Base-by-base conservation (phyloP, 2,113 vertebrate species). In the Ondatra zibethicus region DNA sequence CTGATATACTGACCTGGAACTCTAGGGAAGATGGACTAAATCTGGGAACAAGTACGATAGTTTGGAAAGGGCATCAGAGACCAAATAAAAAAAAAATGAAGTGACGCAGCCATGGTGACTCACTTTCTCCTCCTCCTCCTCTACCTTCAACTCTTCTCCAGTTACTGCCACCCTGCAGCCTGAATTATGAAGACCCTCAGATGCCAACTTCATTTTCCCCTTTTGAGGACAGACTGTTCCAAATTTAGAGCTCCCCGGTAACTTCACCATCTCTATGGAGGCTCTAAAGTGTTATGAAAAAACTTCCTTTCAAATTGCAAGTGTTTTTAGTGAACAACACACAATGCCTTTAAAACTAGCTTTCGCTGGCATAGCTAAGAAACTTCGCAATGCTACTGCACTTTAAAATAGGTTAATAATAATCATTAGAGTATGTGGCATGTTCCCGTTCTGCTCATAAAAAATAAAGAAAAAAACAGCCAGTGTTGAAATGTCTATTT, bases 401-500 rank as follows among this genome's bases (percentile, higher is more conserved):
- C 70, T 91, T 95, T 90, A 86, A 90, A 95, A 88, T 66, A 72
- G 29, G 9, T 36, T 87, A 63, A 36, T 52, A 85, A 72, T 85
- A 86, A 88, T 89, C 65, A 63, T 65, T 84, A 78, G 68, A 82
- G 81, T 65, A 92, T 45, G 65, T 45, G 7, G 3, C 77, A 2
- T 17, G 11, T 29, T 88, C 52, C 70, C 25, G 23, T 23, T 89
- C n/a, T 17, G 42, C 77, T 97, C 92, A 58, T 58, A 58, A 58
- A 58, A 55, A 55, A 19, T 1, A 5, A 19, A 19, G 19, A 73
- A 94, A 39, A 96, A 96, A 95, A 39, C 85, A 82, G 65, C 7
- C 75, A 87, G 3, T 82, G 82, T 72, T 89, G 45, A 97, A 98
- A 95, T 89, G 72, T 42, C 78, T 77, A 76, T 85, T 96, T 92